phyloP scores from a whole-genome alignment of 2,888 invertebrate genomes.

The Amphipoea lucens region DNA sequence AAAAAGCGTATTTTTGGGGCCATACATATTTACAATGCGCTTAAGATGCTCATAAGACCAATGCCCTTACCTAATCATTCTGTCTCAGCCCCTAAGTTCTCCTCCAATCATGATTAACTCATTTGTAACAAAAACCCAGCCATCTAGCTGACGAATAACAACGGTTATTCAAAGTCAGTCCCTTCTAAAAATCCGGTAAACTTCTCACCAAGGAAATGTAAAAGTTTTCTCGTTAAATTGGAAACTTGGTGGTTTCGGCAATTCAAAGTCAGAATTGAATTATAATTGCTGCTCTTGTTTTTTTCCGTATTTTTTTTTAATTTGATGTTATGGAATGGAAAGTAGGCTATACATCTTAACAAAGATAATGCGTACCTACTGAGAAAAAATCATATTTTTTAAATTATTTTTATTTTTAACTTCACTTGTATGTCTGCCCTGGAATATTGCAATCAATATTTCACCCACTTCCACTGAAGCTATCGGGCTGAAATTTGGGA shows the following conservation, averaged over 20 bases:
- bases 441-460: too few species aligned
- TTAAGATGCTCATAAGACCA: neutral
- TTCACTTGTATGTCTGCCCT: too few species aligned
- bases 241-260: slow-evolving; percentile 60
- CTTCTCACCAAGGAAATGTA: slow-evolving; percentile 36
- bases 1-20: too few species aligned
- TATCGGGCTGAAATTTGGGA: too few species aligned
- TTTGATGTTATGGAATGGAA: neutral
- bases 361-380: neutral
- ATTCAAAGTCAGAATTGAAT: slow-evolving; percentile 60
- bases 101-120: slow-evolving; percentile 7
- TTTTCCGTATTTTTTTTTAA: neutral
- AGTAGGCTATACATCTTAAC: neutral
- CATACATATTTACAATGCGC: neutral
- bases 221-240: slow-evolving; percentile 69
- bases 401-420: too few species aligned
- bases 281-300: slow-evolving; percentile 40
- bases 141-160: slow-evolving; percentile 31
- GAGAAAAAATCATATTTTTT: neutral
- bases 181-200: slow-evolving; percentile 27
- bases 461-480: too few species aligned
- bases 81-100: neutral
- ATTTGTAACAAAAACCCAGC: slow-evolving; percentile 14
- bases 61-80: neutral
- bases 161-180: slow-evolving; percentile 42